Base-by-base conservation (phyloP, 2,113 vertebrate species). In the Rallus limicola region DNA sequence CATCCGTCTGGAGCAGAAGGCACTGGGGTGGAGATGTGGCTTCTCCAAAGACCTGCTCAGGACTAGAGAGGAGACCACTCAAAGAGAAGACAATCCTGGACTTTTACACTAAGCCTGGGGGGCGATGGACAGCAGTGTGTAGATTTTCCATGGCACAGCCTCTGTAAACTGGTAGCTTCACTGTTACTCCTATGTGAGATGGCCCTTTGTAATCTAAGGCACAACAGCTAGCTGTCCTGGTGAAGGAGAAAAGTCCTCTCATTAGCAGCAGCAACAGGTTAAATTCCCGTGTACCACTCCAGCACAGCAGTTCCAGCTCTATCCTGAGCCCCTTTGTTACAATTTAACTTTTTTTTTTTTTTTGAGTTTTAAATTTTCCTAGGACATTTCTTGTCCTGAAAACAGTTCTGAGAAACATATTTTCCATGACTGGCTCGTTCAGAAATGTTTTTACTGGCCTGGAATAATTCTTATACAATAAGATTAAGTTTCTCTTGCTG, bases 371-470 rank as follows among this genome's bases (percentile, higher is more conserved):
- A 70, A 18, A 71, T 86, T 90, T 86, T 55, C 52, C 34, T 68
- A 58, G 16, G 36, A 92, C 82, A 93, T 92, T 82, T 88, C 23
- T 91, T 53, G 3, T 67, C 69, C 76, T 88, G 90, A 91, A 75
- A 97, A 70, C 34, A 40, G n/a, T 75, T 82, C 82, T 86, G 72
- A 84, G 90, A 83, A 88, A 88, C 42, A 16, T 67, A 62, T 86
- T 97, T 96, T 96, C 95, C 96, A 71, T 95, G 85, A 94, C 88
- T 58, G 53, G 23, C 81, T 92, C 29, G 40, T 88, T 95, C 88
- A 91, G 65, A 92, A 96, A 94, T 96, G 90, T 96, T 96, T 82
- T 95, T 94, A 44, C 92, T 95, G 93, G 96, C 80, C 42, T 88
- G 76, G 60, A 67, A 90, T 89, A 92, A 82, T 92, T 92, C 52